Evolutionary conservation across 2,797 vertebrate genomes (phyloP), one percentile per base, ranked within the genome.

Genomic region (Holocentrus rufus): DNA sequence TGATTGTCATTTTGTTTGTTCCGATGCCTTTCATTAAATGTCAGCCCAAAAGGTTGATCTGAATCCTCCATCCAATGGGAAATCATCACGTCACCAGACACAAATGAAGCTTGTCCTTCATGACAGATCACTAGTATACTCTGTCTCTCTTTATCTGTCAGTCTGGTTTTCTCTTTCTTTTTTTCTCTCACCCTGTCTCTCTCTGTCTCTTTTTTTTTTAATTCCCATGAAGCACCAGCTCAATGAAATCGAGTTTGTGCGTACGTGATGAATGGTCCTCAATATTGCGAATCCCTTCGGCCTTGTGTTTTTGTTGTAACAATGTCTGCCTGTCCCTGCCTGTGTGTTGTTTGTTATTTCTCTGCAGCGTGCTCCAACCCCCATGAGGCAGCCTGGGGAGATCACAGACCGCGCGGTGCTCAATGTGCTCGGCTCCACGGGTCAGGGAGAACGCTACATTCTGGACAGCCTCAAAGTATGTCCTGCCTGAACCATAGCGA

Each of bases 391-490:
- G 72, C 97, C 95, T 0, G 97, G 97, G 63, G 85, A 94, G 72
- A 81, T 93, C 85, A 94, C 95, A 44, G 77, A 90, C 65, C 92
- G 87, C 69, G 94, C 94, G 0, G 90, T 98, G 64, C 95, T 98
- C 80, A 98, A 98, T 9, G 90, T 96, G 52, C 87, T 95, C 62
- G 88, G 90, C 56, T 93, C 92, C 9, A 46, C 55, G 8, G 92
- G 79, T 69, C 92, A 88, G 52, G 92, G 80, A 68, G 53, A 85
- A 34, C 91, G 86, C 64, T 96, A 91, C 87, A 80, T 98, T 7
- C 79, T 97, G 89, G 97, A 98, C 83, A 94, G 82, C 80, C 91
- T 91, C 62, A 95, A 95, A 88, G 97, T 97, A 77, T 62, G 93
- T 83, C 44, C 58, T 3, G 50, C 10, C 36, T 64, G 25, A 10